These are phyloP conservation scores for Mesoclemmys tuberculata DNA, from an alignment of 2,113 vertebrate species.

Conservation along the genomic window DNA sequence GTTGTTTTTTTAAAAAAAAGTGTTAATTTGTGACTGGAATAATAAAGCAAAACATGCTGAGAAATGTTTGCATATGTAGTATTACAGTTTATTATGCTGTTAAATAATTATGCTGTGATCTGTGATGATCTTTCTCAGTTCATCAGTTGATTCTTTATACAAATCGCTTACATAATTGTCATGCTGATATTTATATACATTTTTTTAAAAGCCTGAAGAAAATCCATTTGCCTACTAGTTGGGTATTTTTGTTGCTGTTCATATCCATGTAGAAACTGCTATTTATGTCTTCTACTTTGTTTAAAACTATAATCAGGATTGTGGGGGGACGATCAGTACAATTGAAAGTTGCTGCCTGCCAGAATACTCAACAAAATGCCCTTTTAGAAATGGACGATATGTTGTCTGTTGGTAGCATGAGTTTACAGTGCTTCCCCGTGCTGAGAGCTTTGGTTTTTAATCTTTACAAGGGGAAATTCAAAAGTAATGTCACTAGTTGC, in stretches of 20 bases:
- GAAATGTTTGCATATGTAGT: neutral
- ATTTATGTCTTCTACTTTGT: neutral
- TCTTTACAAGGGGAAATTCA: neutral
- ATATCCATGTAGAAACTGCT: neutral
- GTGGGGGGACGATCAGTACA: fast-evolving
- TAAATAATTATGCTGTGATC: neutral
- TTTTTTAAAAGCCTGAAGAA: neutral
- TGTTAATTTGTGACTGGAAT: neutral
- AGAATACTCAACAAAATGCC: neutral
- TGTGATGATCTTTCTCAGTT: neutral
- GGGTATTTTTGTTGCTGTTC: neutral
- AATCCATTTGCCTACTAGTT: neutral
- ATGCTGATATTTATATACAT: neutral
- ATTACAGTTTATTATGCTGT: neutral
- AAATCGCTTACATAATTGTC: neutral
- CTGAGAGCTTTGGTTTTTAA: neutral
- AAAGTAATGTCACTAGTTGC: neutral
- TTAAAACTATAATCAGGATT: neutral
- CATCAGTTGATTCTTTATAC: neutral
- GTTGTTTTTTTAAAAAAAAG: neutral
- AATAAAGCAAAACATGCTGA: neutral
- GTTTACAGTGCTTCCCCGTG: neutral
- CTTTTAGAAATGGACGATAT: neutral
- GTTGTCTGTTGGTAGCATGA: neutral
- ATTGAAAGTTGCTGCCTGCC: neutral